Conservation (phyloP, 1,140 invertebrate genomes). For the Wasmannia auropunctata region DNA sequence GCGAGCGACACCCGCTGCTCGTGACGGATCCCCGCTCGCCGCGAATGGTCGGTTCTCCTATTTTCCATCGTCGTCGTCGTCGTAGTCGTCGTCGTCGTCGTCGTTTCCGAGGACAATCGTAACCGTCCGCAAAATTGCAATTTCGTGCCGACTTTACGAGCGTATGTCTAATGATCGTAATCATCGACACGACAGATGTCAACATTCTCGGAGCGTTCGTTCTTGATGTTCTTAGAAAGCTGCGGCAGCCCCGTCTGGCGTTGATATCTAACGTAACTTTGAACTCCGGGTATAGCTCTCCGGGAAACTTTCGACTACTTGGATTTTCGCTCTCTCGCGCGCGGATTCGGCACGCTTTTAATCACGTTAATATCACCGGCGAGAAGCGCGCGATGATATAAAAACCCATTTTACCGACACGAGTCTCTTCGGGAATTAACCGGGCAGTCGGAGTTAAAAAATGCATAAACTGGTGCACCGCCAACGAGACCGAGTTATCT, state of each 20-base stretch:
- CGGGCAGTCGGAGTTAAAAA: constrained; percentile 35
- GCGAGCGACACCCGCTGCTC: not conserved
- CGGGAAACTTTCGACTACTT: not conserved
- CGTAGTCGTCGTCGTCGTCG: not conserved
- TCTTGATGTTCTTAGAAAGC: not conserved
- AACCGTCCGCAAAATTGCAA: constrained; percentile 8
- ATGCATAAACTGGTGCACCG: constrained; percentile 46
- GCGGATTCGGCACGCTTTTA: constrained; percentile 18
- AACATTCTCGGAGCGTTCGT: constrained; percentile 14
- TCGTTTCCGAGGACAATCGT: constrained; percentile 18
- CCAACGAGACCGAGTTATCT: constrained; percentile 29
- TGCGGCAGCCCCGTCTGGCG: not conserved
- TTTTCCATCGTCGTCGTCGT: constrained; percentile 4
- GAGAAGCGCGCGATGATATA: constrained; percentile 11
- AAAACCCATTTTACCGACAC: constrained; percentile 28
- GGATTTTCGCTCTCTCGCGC: not conserved
- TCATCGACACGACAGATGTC: constrained; percentile 41
- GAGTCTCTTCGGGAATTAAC: constrained; percentile 49
- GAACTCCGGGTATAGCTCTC: not conserved
- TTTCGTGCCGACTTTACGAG: not conserved
- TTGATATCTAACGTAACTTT: not conserved
- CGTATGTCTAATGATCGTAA: constrained; percentile 35
- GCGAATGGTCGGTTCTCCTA: not conserved
- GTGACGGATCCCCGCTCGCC: constrained; percentile 38
- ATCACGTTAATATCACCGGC: constrained; percentile 32